These are phyloP conservation scores for Orgyia antiqua DNA, from an alignment of 2,888 invertebrate genomes.

Conservation along the genomic window DNA sequence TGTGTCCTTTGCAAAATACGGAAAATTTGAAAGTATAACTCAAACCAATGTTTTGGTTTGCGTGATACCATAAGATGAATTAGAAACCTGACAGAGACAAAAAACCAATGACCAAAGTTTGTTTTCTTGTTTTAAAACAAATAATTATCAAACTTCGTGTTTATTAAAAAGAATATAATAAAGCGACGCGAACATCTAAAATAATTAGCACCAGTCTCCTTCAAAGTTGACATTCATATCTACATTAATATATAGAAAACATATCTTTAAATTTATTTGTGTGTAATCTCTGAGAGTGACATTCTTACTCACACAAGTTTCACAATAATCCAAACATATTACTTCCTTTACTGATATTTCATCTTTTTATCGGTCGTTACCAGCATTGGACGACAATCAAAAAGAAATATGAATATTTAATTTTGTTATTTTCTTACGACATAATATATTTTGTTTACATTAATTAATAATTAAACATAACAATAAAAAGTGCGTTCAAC, in stretches of 20 bases:
- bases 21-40: too few relatives aligned
- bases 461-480: conserved; percentile 38
- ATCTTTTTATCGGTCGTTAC: conserved; percentile 27
- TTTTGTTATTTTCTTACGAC: conserved; percentile 22
- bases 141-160: too few relatives aligned
- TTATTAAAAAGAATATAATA: too few relatives aligned
- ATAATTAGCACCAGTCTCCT: conserved; percentile 24
- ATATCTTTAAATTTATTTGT: conserved; percentile 18
- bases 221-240: conserved; percentile 15
- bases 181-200: conserved; percentile 25
- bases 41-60: too few relatives aligned
- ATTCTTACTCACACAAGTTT: conserved; percentile 19
- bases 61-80: too few relatives aligned
- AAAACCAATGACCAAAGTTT: too few relatives aligned
- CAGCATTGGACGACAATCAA: conserved; percentile 21
- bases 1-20: too few relatives aligned
- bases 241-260: conserved; percentile 15
- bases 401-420: conserved; percentile 28
- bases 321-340: conserved; percentile 28
- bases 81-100: too few relatives aligned
- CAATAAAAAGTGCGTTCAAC: conserved; percentile 48
- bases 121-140: too few relatives aligned
- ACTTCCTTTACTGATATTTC: conserved; percentile 31
- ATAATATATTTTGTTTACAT: conserved; percentile 19
- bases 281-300: conserved; percentile 23